Evolutionary conservation across 2,888 invertebrate genomes (phyloP).

Genomic region (Lasioglossum villosulum): DNA sequence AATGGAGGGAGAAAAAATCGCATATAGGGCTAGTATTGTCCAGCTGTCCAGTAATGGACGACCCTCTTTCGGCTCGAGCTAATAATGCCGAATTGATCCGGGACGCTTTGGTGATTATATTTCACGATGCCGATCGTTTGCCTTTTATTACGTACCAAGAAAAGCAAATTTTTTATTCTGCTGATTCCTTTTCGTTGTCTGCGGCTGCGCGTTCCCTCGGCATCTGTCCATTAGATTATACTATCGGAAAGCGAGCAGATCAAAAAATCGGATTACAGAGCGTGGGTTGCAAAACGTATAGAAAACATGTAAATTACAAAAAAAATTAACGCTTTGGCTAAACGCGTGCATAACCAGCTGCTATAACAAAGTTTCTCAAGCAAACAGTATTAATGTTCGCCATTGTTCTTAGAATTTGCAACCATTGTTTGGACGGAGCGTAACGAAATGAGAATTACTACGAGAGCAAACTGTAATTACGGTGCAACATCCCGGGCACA

Average conservation of each 20-base stretch:
- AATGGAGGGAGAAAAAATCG: slow-evolving; percentile 58
- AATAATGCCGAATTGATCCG: slow-evolving; percentile 80
- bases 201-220: slow-evolving; percentile 19
- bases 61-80: slow-evolving; percentile 75
- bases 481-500: not conserved
- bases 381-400: slow-evolving; percentile 7
- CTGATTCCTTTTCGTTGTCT: slow-evolving; percentile 59
- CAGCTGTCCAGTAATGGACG: slow-evolving; percentile 79
- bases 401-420: not conserved
- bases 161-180: slow-evolving; percentile 64
- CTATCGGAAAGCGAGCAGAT: not conserved
- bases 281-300: not conserved
- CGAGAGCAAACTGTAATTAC: slow-evolving; percentile 15
- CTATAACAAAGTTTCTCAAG: not conserved
- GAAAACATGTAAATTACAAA: not conserved
- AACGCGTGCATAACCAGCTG: not conserved
- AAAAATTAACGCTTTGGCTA: not conserved
- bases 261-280: not conserved
- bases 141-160: slow-evolving; percentile 75
- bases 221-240: slow-evolving; percentile 64
- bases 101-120: slow-evolving; percentile 80
- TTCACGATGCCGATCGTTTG: slow-evolving; percentile 77
- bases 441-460: not conserved
- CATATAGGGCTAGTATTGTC: slow-evolving; percentile 74
- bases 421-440: slow-evolving; percentile 4